Percentiles rank a stretch among this genome's conserved stretches.
These are phyloP conservation scores for Platysternon megacephalum DNA, from an alignment of 2,113 vertebrate genomes.

Conservation along the genomic window DNA sequence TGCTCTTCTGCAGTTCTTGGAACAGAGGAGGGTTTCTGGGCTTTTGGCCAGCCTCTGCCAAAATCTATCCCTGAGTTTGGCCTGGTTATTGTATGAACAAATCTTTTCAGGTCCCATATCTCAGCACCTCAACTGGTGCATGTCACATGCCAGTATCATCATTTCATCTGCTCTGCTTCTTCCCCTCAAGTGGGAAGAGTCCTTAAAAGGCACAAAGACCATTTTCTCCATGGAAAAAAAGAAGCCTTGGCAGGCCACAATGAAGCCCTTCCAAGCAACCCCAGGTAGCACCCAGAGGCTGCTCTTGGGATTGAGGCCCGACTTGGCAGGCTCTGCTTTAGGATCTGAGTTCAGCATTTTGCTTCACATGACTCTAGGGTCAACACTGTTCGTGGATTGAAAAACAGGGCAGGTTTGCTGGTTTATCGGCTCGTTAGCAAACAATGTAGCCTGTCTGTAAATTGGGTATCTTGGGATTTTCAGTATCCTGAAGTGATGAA, in stretches of 20 bases:
- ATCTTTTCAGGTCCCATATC: background rate
- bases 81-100: background rate
- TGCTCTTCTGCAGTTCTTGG: background rate
- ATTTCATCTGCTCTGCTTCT: background rate
- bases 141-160: background rate
- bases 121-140: background rate
- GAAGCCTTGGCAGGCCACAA: background rate
- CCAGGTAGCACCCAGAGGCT: background rate
- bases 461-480: background rate
- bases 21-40: background rate
- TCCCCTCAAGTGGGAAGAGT: background rate
- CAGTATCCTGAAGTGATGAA: background rate
- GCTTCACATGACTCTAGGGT: background rate
- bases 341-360: no score
- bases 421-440: background rate
- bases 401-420: background rate
- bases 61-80: background rate
- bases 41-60: background rate
- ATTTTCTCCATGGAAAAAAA: background rate
- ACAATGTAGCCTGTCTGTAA: background rate
- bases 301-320: background rate
- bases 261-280: background rate
- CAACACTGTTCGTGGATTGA: background rate
- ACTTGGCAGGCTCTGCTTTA: no score
- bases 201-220: background rate